Evolutionary conservation across 1,140 invertebrate genomes (phyloP).

Genomic region (Palaemon carinicauda): DNA sequence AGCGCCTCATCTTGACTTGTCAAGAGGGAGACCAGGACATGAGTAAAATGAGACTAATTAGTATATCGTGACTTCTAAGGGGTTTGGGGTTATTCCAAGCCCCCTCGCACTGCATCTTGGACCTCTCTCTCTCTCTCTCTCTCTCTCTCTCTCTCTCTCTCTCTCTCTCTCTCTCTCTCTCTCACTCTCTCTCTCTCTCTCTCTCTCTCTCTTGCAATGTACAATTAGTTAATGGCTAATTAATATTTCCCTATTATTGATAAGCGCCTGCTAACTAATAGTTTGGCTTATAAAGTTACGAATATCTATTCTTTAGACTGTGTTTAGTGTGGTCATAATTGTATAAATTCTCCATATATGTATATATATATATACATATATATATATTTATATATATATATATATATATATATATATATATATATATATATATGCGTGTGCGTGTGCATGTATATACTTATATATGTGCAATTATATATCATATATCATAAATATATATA

Average conservation of each 20-base stretch:
- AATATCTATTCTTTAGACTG: not conserved
- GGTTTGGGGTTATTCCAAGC: too few relatives aligned
- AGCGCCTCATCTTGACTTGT: too few relatives aligned
- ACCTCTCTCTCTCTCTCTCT: not conserved
- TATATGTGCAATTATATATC: not conserved
- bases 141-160: not conserved
- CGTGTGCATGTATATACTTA: slow-evolving; percentile 6
- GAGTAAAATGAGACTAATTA: too few relatives aligned
- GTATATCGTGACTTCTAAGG: too few relatives aligned
- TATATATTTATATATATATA: slow-evolving; percentile 11
- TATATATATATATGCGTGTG: slow-evolving; percentile 6
- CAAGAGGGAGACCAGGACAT: too few relatives aligned
- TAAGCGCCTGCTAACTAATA: not conserved
- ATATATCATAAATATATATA: slow-evolving; percentile 8
- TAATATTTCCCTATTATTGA: not conserved
- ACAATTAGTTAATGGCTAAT: not conserved
- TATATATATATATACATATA: slow-evolving; percentile 14
- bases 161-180: not conserved
- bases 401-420: slow-evolving; percentile 16
- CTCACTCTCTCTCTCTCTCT: not conserved
- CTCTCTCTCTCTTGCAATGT: too few relatives aligned
- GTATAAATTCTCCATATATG: too few relatives aligned
- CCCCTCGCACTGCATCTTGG: not conserved
- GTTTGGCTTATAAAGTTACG: not conserved
- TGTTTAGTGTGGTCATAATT: not conserved